Base-by-base conservation (phyloP, 2,113 vertebrate species). In the Agapornis roseicollis region DNA sequence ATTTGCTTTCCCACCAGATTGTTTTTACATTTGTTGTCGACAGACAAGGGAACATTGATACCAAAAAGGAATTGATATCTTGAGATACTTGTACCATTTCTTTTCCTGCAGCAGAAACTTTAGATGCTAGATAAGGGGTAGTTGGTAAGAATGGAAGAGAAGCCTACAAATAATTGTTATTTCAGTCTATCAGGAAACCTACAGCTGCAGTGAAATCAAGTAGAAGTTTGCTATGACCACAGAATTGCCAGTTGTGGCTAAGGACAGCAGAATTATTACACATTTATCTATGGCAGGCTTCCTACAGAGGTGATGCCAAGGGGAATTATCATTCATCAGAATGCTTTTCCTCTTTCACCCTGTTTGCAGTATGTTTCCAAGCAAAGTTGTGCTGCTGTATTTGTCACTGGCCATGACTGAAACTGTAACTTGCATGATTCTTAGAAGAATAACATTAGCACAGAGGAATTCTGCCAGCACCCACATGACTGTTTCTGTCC, bases 61-160 rank as follows among this genome's bases (percentile, higher is more conserved):
- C 28, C 44, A 84, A 52, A 92, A 85, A 90, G 33, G 37, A 91
- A 96, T 91, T 73, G 56, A 72, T 74, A 88, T n/a, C 66, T 85
- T 86, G 81, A 87, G 44, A 64, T 85, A 94, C 46, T 74, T 94
- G 35, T 79, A 85, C 39, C 50, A 72, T 90, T 94, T 86, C 11
- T 91, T 93, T 55, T 86, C 76, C 58, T 79, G 47, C 37, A 88
- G 68, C 37, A 84, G 58, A 82, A 90, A 71, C 7, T 73, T 55
- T 46, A 79, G 71, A 52, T 64, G 23, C 47, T 63, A 44, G n/a
- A 11, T 79, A 49, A 71, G 17, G 71, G 12, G 17, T 17, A 73
- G 73, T 13, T 49, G 33, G 33, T 65, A 90, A 77, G 56, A 90
- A 66, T 17, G 66, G 80, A 92, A 77, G 60, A 89, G 69, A 68